These are phyloP conservation scores for Schizopygopsis malacanthus DNA, from an alignment of 2,797 vertebrate genomes.

Conservation along the genomic window DNA sequence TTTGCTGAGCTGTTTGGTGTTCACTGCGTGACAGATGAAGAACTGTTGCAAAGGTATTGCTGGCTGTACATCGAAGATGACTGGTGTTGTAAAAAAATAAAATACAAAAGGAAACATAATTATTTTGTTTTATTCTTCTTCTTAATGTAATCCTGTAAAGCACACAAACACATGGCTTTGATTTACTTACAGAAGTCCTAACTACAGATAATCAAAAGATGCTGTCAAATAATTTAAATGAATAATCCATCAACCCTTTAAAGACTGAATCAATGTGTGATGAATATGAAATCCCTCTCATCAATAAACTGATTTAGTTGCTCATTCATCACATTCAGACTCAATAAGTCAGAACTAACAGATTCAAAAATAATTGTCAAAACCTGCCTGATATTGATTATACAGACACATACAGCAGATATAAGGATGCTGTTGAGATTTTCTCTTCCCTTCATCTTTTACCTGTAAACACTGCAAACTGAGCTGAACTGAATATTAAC, in stretches of 20 bases:
- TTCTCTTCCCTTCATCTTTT: neutral
- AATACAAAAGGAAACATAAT: constrained; percentile 30
- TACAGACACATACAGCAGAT: neutral
- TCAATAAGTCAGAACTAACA: neutral
- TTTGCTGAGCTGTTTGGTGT: constrained; percentile 2
- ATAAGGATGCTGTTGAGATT: neutral
- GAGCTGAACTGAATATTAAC: neutral
- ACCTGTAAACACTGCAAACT: constrained; percentile 11
- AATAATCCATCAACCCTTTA: constrained; percentile 70
- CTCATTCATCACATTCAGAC: neutral
- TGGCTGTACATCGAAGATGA: constrained; percentile 27
- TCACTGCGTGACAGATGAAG: constrained; percentile 64
- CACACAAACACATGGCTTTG: constrained; percentile 9
- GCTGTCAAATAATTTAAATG: constrained; percentile 60
- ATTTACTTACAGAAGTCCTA: constrained; percentile 49
- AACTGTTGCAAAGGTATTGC: constrained; percentile 55
- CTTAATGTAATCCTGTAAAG: constrained; percentile 27
- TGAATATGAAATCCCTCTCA: constrained; percentile 65
- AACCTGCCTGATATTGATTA: neutral
- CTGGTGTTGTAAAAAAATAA: constrained; percentile 58
- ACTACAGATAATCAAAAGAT: constrained; percentile 37
- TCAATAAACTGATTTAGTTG: constrained; percentile 62
- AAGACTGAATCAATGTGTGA: constrained; percentile 72
- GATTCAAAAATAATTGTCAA: neutral
- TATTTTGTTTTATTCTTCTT: constrained; percentile 48